Evolutionary conservation across 2,113 vertebrate species (phyloP), one percentile per base, ranked within the genome.

Genomic region (Naja naja): DNA sequence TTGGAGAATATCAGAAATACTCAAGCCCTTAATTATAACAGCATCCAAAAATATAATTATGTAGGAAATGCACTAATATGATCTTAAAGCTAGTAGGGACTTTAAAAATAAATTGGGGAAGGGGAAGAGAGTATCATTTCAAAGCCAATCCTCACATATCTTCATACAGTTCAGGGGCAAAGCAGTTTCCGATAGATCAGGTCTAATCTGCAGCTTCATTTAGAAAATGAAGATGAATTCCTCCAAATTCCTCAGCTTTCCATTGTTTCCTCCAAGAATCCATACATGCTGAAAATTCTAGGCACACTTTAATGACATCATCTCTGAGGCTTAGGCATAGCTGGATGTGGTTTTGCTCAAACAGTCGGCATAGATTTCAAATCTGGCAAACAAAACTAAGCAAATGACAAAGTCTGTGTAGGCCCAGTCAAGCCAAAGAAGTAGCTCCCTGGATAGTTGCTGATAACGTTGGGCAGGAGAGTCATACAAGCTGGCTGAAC

Each of bases 1-100:
- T 81, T 94, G 93, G 96, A 91, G 93, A 93, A 91, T 96, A 93
- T 95, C 93, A 96, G 88, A 56, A 90, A 96, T 92, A 49, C 69
- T 39, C n/a, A 74, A 34, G 5, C 14, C 64, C 30, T 74, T 74
- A 60, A 93, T 94, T 86, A 0, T 94, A 94, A 94, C 87, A 95
- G 90, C 93, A 91, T 53, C 94, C 93, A 94, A 95, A 97, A 96
- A 94, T 87, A 95, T 94, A 54, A 95, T 88, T 27, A 87, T 93
- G 16, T 87, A 89, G 39, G 0, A 7, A 87, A 58, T 86, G 16
- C 14, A 34, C n/a, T 39, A 20, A 39, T 34, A 39, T 74, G 69
- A 34, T 74, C 69, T 74, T 34, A 34, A 74, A 34, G 30, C n/a
- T 34, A 74, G n/a, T 74, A 74, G 69, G n/a, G 16, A 34, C 27